Percentiles rank a stretch among this genome's conserved stretches.
phyloP scores from a whole-genome alignment of 1,140 invertebrate species.

The Thaumatotibia leucotreta region DNA sequence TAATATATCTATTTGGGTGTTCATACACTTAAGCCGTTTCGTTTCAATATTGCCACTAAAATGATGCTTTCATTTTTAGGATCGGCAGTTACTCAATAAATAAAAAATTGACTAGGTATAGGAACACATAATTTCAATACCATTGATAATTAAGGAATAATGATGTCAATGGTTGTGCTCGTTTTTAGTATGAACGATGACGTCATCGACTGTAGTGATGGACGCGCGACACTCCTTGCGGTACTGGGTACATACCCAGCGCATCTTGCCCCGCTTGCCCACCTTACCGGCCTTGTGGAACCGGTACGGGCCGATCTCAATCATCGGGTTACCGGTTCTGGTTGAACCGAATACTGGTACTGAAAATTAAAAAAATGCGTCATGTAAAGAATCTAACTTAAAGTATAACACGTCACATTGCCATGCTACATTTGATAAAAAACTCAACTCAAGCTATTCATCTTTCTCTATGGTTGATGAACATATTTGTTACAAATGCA shows the following conservation, averaged over 20 bases:
- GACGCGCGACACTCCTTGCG: conserved; percentile 14
- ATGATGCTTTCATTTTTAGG: too few species aligned
- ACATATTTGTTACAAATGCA: too few species aligned
- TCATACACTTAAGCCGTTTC: too few species aligned
- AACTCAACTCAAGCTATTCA: too few species aligned
- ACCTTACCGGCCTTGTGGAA: conserved; percentile 15
- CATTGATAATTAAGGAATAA: too few species aligned
- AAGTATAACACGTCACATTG: background rate
- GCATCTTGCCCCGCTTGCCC: conserved; percentile 13
- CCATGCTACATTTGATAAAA: too few species aligned
- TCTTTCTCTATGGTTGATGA: too few species aligned
- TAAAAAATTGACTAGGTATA: too few species aligned
- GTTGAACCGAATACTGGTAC: conserved; percentile 18
- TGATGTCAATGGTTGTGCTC: conserved; percentile 18
- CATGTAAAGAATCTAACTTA: background rate
- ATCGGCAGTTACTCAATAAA: background rate
- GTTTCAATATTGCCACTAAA: too few species aligned
- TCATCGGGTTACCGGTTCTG: conserved; percentile 18
- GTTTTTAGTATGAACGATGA: conserved; percentile 13
- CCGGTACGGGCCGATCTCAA: conserved; percentile 17
- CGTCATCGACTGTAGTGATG: conserved; percentile 16
- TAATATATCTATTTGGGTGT: too few species aligned
- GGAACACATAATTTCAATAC: background rate
- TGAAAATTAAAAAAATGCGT: conserved; percentile 18
- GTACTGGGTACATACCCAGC: conserved; percentile 19